phyloP scores from a whole-genome alignment of 2,113 vertebrate species.

The Apistogramma diplotaenia region DNA sequence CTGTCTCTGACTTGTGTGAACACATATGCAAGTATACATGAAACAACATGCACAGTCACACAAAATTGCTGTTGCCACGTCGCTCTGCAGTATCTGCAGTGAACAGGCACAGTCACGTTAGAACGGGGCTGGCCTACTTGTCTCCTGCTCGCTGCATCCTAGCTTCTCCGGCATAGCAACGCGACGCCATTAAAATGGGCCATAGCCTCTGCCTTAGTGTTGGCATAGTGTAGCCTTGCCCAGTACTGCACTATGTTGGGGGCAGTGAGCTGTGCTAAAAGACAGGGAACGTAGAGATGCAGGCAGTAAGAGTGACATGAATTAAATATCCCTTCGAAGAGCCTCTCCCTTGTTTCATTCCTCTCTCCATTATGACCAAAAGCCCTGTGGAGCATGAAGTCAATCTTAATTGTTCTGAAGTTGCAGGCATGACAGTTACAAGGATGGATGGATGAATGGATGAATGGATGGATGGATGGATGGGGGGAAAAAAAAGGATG shows the following conservation, averaged over 20 bases:
- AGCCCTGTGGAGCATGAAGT: slow-evolving; percentile 59
- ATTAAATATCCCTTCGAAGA: slow-evolving; percentile 75
- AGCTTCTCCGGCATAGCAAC: slow-evolving; percentile 36
- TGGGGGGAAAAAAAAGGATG: background rate
- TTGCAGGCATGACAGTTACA: slow-evolving; percentile 12
- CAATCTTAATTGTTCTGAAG: slow-evolving; percentile 72
- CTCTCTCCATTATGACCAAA: slow-evolving; percentile 67
- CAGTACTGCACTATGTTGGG: slow-evolving; percentile 57
- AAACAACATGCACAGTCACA: background rate
- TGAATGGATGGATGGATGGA: background rate
- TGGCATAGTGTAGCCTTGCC: slow-evolving; percentile 29
- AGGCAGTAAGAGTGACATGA: slow-evolving; percentile 69
- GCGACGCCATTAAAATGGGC: slow-evolving; percentile 59
- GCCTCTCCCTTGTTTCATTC: slow-evolving; percentile 64
- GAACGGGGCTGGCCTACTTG: slow-evolving; percentile 26
- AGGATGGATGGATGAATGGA: slow-evolving; percentile 32
- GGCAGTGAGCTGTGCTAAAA: slow-evolving; percentile 73
- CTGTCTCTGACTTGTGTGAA: slow-evolving; percentile 1
- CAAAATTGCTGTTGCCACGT: slow-evolving; percentile 17
- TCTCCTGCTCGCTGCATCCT: background rate
- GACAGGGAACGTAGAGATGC: slow-evolving; percentile 66
- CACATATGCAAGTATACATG: background rate
- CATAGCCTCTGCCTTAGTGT: slow-evolving; percentile 7
- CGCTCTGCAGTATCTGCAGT: slow-evolving; percentile 46
- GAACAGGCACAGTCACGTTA: slow-evolving; percentile 48